Conservation (phyloP, 2,888 invertebrate species). For the Drosophila testacea region DNA sequence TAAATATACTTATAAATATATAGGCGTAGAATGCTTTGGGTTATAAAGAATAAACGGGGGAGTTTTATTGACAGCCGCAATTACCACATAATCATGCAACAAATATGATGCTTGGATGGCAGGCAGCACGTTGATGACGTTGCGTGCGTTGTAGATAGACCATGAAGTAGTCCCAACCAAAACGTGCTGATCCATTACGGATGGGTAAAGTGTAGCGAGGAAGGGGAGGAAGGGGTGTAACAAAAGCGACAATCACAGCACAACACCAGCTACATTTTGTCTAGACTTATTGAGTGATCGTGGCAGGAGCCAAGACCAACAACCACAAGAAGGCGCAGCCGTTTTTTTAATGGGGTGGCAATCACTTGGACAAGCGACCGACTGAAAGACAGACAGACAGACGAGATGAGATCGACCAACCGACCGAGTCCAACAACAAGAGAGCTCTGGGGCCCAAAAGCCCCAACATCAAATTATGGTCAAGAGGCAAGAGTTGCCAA, state of each 20-base stretch:
- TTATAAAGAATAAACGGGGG: constrained; percentile 82
- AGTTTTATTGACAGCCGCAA: constrained; percentile 84
- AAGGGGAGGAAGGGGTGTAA: constrained; percentile 34
- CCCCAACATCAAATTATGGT: constrained; percentile 77
- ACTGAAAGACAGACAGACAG: constrained; percentile 23
- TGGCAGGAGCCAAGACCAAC: constrained; percentile 72
- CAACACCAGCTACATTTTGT: constrained; percentile 75
- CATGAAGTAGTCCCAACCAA: constrained; percentile 64
- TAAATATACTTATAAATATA: constrained; percentile 39
- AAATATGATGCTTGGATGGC: constrained; percentile 75
- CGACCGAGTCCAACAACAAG: constrained; percentile 10
- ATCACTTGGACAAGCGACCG: constrained; percentile 81
- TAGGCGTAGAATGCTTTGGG: constrained; percentile 79
- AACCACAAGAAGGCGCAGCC: constrained; percentile 63
- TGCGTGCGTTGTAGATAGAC: constrained; percentile 60
- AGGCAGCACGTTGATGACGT: constrained; percentile 68
- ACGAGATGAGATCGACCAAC: constrained; percentile 6
- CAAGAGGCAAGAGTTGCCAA: constrained; percentile 68
- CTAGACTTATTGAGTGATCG: constrained; percentile 82
- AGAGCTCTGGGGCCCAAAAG: constrained; percentile 45
- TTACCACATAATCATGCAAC: constrained; percentile 83
- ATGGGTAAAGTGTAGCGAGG: background rate
- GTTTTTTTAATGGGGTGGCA: constrained; percentile 84
- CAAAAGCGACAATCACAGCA: constrained; percentile 75
- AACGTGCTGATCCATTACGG: constrained; percentile 81